Evolutionary conservation across 2,797 vertebrate genomes (phyloP).

Genomic region (Mycteria americana): DNA sequence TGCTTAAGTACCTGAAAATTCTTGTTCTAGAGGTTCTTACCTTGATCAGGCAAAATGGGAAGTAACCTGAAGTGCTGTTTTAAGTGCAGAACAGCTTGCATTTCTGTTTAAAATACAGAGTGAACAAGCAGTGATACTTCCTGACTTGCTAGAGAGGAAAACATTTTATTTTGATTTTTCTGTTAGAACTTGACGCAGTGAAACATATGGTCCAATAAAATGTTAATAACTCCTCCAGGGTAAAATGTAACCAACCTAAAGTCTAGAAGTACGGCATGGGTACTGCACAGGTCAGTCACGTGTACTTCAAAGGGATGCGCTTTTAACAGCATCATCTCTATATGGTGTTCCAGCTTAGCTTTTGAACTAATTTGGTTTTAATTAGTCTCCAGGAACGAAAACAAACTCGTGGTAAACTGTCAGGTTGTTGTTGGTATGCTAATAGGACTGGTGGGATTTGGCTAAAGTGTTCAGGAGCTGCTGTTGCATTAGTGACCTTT

Average conservation of each 20-base stretch:
- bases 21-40: not conserved
- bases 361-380: not conserved
- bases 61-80: not conserved
- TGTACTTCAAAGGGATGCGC: not conserved
- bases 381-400: not conserved
- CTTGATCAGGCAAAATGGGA: not conserved
- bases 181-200: not conserved
- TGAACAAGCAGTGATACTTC: not conserved
- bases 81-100: not conserved
- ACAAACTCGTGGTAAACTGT: not conserved
- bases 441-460: not conserved
- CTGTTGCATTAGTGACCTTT: not conserved
- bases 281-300: not conserved
- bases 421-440: not conserved
- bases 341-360: not conserved
- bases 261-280: not conserved
- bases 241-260: not conserved
- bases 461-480: not conserved
- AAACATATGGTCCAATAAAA: not conserved
- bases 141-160: not conserved
- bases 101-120: not conserved
- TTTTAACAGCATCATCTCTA: not conserved
- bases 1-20: not conserved
- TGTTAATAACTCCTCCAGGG: not conserved
- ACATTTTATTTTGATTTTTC: not conserved